Percentiles rank a stretch among this genome's conserved stretches.
Conservation (phyloP, 30 jellyfish, hydroid and myxozoan species). For the Hydractinia symbiolongicarpus region DNA sequence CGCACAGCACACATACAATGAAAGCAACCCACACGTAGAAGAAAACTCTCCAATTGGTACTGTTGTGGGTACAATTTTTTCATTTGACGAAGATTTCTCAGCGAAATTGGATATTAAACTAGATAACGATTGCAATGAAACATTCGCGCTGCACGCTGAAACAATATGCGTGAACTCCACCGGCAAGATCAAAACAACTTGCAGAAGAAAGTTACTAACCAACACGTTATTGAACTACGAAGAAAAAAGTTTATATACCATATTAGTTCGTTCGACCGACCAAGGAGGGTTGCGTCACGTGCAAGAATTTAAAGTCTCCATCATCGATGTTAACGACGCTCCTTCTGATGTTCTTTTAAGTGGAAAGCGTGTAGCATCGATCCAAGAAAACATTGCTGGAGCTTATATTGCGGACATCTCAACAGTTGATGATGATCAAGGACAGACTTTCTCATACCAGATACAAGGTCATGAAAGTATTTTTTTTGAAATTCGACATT, state of each 20-base stretch:
- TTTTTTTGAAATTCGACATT: constrained; percentile 19
- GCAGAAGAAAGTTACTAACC: constrained; percentile 39
- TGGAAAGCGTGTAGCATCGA: constrained; percentile 16
- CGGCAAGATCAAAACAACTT: constrained; percentile 23
- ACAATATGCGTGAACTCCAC: constrained; percentile 26
- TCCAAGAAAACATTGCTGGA: constrained; percentile 11
- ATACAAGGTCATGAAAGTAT: constrained; percentile 38
- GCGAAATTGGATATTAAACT: constrained; percentile 46
- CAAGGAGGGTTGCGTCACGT: constrained; percentile 30
- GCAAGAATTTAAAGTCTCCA: constrained; percentile 22
- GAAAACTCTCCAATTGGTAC: constrained; percentile 59
- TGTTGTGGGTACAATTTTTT: constrained; percentile 51
- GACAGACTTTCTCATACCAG: constrained; percentile 41
- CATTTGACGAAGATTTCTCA: constrained; percentile 51
- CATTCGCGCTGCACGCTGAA: constrained; percentile 28
- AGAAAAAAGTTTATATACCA: not conserved
- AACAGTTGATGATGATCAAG: constrained; percentile 59
- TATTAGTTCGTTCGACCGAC: constrained; percentile 29
- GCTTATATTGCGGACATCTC: constrained; percentile 51
- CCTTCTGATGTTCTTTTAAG: constrained; percentile 30
- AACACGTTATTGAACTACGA: constrained; percentile 57
- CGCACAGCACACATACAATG: constrained; percentile 34
- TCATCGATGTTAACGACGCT: constrained; percentile 22
- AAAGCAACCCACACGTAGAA: constrained; percentile 26
- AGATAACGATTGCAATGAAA: constrained; percentile 55